Evolutionary conservation across 1,140 invertebrate species (phyloP).

Genomic region (Dendroctonus valens): DNA sequence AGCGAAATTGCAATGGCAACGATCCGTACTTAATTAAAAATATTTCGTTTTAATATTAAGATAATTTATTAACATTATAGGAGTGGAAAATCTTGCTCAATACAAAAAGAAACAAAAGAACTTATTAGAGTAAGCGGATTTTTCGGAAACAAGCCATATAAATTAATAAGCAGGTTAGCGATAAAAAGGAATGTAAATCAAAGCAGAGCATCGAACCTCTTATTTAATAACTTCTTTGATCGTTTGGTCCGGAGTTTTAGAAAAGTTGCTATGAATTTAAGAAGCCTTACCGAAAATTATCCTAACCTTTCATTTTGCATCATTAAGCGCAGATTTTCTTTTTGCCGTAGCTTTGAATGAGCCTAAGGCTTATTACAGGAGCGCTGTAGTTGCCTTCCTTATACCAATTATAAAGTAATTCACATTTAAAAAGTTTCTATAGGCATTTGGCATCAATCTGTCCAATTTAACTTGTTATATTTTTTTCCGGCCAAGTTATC

Average conservation of each 20-base stretch:
- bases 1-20: too few relatives aligned
- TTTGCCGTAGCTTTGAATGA: not conserved
- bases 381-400: not conserved
- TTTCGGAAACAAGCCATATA: conserved; percentile 45
- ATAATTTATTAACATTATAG: conserved; percentile 14
- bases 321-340: conserved; percentile 8
- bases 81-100: conserved; percentile 20
- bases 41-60: too few relatives aligned
- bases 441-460: too few relatives aligned
- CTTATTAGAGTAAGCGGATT: conserved; percentile 41
- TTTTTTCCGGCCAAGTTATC: too few relatives aligned
- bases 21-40: too few relatives aligned
- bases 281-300: conserved; percentile 23
- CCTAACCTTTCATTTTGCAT: conserved; percentile 15
- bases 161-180: conserved; percentile 42
- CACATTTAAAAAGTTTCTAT: too few relatives aligned
- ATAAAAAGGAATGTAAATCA: conserved; percentile 38
- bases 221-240: conserved; percentile 42
- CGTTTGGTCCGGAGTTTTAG: conserved; percentile 32
- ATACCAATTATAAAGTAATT: too few relatives aligned
- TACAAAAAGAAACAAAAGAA: conserved; percentile 41
- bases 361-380: not conserved
- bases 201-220: conserved; percentile 25
- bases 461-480: too few relatives aligned
- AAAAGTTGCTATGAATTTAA: conserved; percentile 23